Evolutionary conservation across 2,113 vertebrate species (phyloP), one percentile per base, ranked within the genome.

Genomic region (Sebastes schlegelii): DNA sequence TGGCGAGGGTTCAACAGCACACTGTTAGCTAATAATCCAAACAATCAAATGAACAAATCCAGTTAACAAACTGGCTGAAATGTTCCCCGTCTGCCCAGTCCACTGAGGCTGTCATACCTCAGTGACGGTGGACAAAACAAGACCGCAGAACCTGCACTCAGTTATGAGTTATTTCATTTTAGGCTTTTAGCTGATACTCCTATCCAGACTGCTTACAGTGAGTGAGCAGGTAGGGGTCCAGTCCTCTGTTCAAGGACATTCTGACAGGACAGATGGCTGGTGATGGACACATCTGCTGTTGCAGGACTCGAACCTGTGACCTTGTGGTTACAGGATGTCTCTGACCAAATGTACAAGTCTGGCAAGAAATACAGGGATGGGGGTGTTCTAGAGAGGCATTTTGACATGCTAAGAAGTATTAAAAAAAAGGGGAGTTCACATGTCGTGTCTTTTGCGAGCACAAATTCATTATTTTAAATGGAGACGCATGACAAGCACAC

Each of bases 281-380:
- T 90, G 87, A 91, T 90, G 88, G 89, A 91, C 82, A 68, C 87
- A 89, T 89, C 88, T 91, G 89, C 89, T 83, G 80, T 77, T 84
- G 54, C 73, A 81, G 81, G 73, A 74, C 76, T 87, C 48, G 54
- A 88, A 88, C 80, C 82, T 78, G 75, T 79, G 89, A 90, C 92
- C 86, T 91, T 90, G 86, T 84, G 79, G 69, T 80, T 81, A 77
- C 68, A 85, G 83, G 76, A 86, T 62, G 77, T 75, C 74, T 84
- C 77, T 16, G 23, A 82, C 68, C 49, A 86, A 86, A 82, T 81
- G 63, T 65, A 80, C 34, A 70, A 62, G 58, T 87, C 67, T 90
- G 80, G 60, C 69, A 70, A 88, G 66, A 79, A 57, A 80, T 51
- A 55, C 60, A 65, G 45, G 9, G n/a, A 68, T 71, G 40, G 40